Evolutionary conservation across 2,888 invertebrate species (phyloP).

Genomic region (Ennomos fuscantarius): DNA sequence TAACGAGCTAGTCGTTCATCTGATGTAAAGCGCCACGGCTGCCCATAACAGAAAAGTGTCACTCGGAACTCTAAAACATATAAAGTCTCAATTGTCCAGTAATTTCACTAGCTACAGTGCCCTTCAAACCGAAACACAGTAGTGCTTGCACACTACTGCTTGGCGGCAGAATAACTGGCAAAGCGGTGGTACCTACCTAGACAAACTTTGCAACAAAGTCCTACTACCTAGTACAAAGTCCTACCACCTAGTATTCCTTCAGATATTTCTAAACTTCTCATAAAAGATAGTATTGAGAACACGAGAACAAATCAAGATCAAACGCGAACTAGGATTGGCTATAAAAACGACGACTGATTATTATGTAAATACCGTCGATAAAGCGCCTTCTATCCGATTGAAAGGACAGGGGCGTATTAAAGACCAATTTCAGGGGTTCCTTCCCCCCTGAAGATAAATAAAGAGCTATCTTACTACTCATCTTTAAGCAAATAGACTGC

Average conservation of each 20-base stretch:
- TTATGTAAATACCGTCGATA: slow-evolving; percentile 38
- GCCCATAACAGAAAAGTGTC: too few relatives aligned
- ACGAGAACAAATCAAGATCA: slow-evolving; percentile 23
- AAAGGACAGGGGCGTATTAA: slow-evolving; percentile 9
- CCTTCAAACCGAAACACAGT: too few relatives aligned
- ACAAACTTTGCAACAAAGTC: too few relatives aligned
- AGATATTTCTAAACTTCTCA: background rate
- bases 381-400: slow-evolving; percentile 12
- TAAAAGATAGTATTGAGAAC: slow-evolving; percentile 15
- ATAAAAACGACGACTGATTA: slow-evolving; percentile 40
- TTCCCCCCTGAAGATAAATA: background rate
- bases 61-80: too few relatives aligned
- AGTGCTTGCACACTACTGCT: too few relatives aligned
- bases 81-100: background rate
- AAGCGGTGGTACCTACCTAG: too few relatives aligned
- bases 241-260: background rate
- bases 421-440: background rate
- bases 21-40: too few relatives aligned
- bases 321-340: slow-evolving; percentile 26
- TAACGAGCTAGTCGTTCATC: too few relatives aligned
- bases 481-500: too few relatives aligned
- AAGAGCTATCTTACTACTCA: too few relatives aligned
- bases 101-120: background rate
- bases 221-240: background rate
- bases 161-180: too few relatives aligned